phyloP scores from a whole-genome alignment of 2,113 vertebrate species.

The Myrmophylax atrothorax region DNA sequence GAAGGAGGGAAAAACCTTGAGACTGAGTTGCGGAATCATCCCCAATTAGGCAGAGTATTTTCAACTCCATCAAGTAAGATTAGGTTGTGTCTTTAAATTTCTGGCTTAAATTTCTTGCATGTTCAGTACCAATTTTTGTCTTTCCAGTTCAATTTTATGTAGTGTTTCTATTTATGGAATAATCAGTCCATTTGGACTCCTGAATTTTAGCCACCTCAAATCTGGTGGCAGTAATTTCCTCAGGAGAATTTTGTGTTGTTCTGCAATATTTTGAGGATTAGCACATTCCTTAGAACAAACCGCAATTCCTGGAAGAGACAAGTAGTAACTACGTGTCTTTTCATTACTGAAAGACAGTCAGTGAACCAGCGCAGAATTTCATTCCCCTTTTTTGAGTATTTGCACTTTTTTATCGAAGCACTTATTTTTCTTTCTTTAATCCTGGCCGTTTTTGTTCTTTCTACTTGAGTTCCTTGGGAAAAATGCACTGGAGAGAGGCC shows the following conservation, averaged over 20 bases:
- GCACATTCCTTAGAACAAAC: not conserved
- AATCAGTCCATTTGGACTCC: not conserved
- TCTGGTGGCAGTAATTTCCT: not conserved
- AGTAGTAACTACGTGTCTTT: rapidly evolving
- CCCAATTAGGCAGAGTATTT: not conserved
- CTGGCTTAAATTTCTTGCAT: not conserved
- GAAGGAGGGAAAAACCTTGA: not conserved
- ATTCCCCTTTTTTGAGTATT: not conserved
- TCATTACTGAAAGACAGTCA: not conserved
- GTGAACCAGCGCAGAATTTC: not conserved
- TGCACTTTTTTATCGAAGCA: not conserved
- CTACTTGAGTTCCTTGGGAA: not conserved
- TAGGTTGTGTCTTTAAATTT: not conserved
- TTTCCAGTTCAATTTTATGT: not conserved
- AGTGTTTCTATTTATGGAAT: not conserved
- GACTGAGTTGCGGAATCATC: not conserved
- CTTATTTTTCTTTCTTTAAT: not conserved
- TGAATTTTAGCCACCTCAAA: not conserved
- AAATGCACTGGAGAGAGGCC: not conserved
- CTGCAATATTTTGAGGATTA: not conserved
- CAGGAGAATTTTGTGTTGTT: not conserved
- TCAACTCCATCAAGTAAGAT: not conserved
- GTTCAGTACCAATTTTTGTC: not conserved
- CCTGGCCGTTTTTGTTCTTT: not conserved
- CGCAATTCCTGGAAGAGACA: not conserved